Base-by-base conservation (phyloP, 2,888 invertebrate species). In the Doris montereyensis region DNA sequence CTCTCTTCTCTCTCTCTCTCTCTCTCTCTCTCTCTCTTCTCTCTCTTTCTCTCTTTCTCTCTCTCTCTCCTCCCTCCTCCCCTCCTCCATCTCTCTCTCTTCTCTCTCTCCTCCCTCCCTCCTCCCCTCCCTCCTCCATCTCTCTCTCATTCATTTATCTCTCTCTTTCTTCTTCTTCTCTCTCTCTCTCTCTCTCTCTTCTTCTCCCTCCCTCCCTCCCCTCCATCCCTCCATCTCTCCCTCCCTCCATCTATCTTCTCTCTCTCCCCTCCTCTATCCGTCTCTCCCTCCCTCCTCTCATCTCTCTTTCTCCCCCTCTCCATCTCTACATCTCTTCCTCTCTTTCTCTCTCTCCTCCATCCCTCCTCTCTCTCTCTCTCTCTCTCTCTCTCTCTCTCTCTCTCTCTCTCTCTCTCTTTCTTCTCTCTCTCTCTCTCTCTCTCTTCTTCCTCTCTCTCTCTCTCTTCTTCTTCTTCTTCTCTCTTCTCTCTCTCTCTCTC, bases 381-480 rank as follows among this genome's bases (percentile, higher is more conserved):
- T 68, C 28, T 26, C 30, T 17, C 17, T 68, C 68, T 26, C 30
- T 30, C 30, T 68, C 68, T 68, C 30, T 30, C 30, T 68, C 68
- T 68, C 30, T 30, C 17, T 68, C 68, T 68, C 30, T 30, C 30
- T 68, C 68, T 26, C 30, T 30, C 30, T 68, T 30, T 68, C 30
- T 30, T 26, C 30, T 3, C 28, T 26, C 28, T 3, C 28, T 21
- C 13, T 13, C 24, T 58, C 58, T 58, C 24, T 0, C 24, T 58
- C 58, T 21, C 24, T 4, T 8, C n/a, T n/a, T 21, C 21, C 17
- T 21, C 4, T 70, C n/a, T 5, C 34, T n/a, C 26, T 26, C 28
- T 28, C 28, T 67, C 67, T 67, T 67, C 67, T 67, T 67, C 67
- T 67, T 67, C 67, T 17, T 34, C 67, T 67, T 67, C 67, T 67